Base-by-base conservation (phyloP, 2,797 vertebrate species). In the Buphagus erythrorhynchus region DNA sequence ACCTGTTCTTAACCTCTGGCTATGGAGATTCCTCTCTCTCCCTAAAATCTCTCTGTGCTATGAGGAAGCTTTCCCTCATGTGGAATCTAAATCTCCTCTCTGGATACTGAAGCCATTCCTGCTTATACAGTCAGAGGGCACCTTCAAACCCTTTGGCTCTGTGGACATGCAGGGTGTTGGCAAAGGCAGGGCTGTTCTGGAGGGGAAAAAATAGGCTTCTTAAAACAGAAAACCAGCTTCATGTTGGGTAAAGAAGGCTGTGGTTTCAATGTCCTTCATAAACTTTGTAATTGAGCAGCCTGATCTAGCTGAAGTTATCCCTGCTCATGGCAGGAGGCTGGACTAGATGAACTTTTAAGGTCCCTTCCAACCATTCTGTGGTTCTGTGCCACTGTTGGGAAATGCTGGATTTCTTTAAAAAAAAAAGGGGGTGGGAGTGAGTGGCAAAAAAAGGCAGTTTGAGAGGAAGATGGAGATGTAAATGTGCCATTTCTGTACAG, bases 1-100 rank as follows among this genome's bases (percentile, higher is more conserved):
- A 97, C 93, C 93, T 96, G 58, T 65, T 95, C 94, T 95, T 95
- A 95, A 96, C 95, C 95, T 93, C 87, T 46, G 46, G 58, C 11
- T 1, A 9, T 8, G 40, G 72, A 95, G 73, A 57, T 80, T 83
- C 73, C 46, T 83, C 91, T 83, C 78, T 63, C 75, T 74, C 78
- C 68, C 57, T 74, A 17, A 75, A 29, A 90, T 51, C 85, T 77
- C 35, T 71, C 90, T n/a, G 43, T 58, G 88, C 85, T 75, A 54
- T 5, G 48, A 58, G 62, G 73, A 86, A 84, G 61, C 54, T 93
- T 86, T 95, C 31, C 72, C 61, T 90, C 72, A 4, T 7, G 49
- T 35, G 17, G 2, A 86, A 72, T 78, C 46, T 88, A 79, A 95
- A 94, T 87, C 51, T 86, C 15, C 52, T 83, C 49, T 72, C 61